Evolutionary conservation across 1,140 invertebrate genomes (phyloP).

Genomic region (Steinernema khuongi): DNA sequence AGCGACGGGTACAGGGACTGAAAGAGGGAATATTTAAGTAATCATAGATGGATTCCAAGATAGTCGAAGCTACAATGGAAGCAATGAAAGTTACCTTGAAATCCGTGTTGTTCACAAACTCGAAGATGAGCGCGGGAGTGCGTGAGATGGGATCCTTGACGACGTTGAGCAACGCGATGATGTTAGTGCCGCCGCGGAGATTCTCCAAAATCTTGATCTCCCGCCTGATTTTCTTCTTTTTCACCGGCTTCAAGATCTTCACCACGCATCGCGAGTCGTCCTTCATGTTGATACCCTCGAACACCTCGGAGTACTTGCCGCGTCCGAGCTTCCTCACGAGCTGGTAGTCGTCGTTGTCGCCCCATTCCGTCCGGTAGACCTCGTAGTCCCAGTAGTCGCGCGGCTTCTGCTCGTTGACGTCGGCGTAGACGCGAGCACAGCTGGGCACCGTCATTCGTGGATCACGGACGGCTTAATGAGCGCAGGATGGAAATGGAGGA

Average conservation of each 20-base stretch:
- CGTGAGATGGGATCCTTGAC: conserved; percentile 98
- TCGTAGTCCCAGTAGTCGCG: conserved; percentile 99
- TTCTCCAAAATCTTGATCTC: conserved; percentile 99
- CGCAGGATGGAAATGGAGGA: too few relatives aligned
- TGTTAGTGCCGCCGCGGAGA: conserved; percentile 94
- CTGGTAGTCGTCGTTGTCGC: conserved; percentile 98
- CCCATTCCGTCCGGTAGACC: conserved; percentile 95
- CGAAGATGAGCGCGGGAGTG: conserved; percentile 97
- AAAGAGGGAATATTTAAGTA: conserved; percentile 40
- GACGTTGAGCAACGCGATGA: conserved; percentile 93
- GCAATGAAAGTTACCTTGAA: conserved; percentile 86
- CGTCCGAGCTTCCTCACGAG: conserved; percentile 94
- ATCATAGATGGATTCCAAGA: too few relatives aligned
- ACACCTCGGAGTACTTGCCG: conserved; percentile 99
- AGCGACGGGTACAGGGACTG: conserved; percentile 94
- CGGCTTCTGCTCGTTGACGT: conserved; percentile 94
- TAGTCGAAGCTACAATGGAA: neutral
- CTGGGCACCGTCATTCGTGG: conserved; percentile 73
- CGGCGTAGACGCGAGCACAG: conserved; percentile 89
- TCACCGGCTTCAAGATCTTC: conserved; percentile 99
- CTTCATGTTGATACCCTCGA: conserved; percentile 96
- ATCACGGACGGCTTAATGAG: too few relatives aligned
- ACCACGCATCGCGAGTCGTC: conserved; percentile 99
- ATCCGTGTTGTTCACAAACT: conserved; percentile 99
- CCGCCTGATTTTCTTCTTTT: conserved; percentile 99